Evolutionary conservation across 2,888 invertebrate genomes (phyloP), one percentile per base, ranked within the genome.

Genomic region (Rugalucina vietnamica): DNA sequence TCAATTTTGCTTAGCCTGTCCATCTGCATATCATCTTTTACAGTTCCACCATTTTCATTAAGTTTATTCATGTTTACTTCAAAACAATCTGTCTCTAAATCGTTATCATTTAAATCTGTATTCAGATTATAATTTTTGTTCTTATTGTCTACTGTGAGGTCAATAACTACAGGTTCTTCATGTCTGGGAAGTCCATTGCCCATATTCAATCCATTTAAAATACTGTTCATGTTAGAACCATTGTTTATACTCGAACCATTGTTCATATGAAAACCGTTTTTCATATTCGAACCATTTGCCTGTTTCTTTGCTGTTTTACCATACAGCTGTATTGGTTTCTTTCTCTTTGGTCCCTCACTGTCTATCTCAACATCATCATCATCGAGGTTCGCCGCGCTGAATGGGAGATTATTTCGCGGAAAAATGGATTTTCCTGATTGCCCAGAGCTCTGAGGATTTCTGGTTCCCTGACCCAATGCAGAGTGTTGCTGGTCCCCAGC

Each of bases 291-390:
- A 27, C 60, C 18, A 65, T 65, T 65, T 8, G 32, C 18, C 12
- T 21, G 3, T 21, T 65, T 65, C 5, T 32, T 34, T 21, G 65
- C 18, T 14, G 34, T 12, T 65, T 65, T 65, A 2, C 34, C 65
- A 34, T 65, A 65, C 34, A 65, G 18, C 34, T 65, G 65, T 4
- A 65, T 18, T 34, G 65, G 65, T 1, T 65, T 32, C 34, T 65
- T 65, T 34, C 65, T 65, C 65, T 65, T 65, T 34, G 39, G 32
- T 39, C 50, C 57, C 12, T 60, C 79, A 24, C 75, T 49, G 70
- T 85, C 85, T 49, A 80, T 77, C 77, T 85, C 85, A 10, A 85
- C 10, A 76, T 84, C 82, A 73, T 81, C 79, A 75, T 85, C 85
- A 50, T 85, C 76, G 8, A 65, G 65, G 29, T 65, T 34, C 4